Percentiles rank a stretch among this genome's conserved stretches.
Conservation (phyloP, 2,888 invertebrate species). For the Junonia oenone region DNA sequence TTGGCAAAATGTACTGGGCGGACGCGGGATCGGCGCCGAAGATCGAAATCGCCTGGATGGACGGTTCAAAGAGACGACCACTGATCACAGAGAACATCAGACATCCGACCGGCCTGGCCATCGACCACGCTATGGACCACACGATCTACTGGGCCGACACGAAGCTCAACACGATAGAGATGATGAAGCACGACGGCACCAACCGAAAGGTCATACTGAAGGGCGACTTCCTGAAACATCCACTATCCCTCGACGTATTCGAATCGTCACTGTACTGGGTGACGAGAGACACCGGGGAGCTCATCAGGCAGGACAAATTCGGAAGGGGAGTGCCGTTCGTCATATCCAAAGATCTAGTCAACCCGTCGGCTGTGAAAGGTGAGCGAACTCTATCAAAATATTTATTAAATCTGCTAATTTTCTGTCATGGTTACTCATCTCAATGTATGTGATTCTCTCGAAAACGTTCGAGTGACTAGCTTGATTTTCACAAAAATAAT, state of each 20-base stretch:
- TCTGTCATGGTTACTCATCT: too few species aligned
- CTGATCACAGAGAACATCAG: conserved; percentile 90
- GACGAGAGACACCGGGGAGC: conserved; percentile 92
- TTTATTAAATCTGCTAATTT: too few species aligned
- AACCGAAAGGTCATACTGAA: conserved; percentile 85
- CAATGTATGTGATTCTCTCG: too few species aligned
- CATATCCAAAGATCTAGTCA: conserved; percentile 89
- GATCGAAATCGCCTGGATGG: conserved; percentile 98
- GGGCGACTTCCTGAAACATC: conserved; percentile 87
- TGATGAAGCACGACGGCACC: conserved; percentile 89
- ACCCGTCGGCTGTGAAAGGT: conserved; percentile 92
- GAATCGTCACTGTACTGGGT: conserved; percentile 96
- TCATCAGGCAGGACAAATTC: conserved; percentile 96
- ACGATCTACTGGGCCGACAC: conserved; percentile 97
- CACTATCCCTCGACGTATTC: conserved; percentile 94
- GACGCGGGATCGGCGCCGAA: conserved; percentile 95
- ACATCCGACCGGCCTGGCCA: conserved; percentile 92
- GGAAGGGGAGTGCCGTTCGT: conserved; percentile 94
- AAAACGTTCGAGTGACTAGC: too few species aligned
- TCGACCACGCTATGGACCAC: conserved; percentile 94
- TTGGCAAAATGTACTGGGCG: conserved; percentile 95
- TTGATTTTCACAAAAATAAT: too few species aligned
- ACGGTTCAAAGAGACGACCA: conserved; percentile 91
- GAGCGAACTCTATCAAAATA: too few species aligned
- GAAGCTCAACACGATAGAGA: conserved; percentile 93